Conservation (phyloP, 35 echinoderm and acorn worm genomes). For the Lytechinus variegatus region DNA sequence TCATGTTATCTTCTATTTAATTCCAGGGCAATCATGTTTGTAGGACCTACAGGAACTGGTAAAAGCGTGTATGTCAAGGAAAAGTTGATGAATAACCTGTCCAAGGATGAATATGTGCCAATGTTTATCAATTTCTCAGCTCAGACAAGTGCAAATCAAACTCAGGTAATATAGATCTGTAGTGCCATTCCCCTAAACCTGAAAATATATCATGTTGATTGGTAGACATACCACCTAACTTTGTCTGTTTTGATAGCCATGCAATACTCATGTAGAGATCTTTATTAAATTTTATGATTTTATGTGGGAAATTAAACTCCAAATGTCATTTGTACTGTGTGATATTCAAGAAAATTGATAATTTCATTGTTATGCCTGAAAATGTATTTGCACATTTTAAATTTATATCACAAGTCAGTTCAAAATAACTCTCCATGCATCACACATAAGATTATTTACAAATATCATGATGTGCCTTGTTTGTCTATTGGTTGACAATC, state of each 20-base stretch:
- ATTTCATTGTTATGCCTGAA: background rate
- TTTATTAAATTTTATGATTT: background rate
- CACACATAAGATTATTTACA: background rate
- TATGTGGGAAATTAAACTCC: background rate
- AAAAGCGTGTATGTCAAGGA: conserved; percentile 99
- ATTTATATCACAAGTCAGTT: background rate
- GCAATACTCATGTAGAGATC: background rate
- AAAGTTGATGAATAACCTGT: conserved; percentile 97
- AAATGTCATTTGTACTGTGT: background rate
- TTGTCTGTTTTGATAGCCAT: background rate
- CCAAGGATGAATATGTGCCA: conserved; percentile 96
- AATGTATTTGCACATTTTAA: background rate
- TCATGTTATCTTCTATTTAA: background rate
- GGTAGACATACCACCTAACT: background rate
- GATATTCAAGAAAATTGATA: background rate
- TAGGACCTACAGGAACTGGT: conserved; percentile 97
- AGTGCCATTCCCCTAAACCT: background rate
- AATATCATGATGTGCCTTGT: background rate
- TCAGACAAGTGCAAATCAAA: conserved; percentile 96
- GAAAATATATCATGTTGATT: background rate
- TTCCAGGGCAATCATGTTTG: conserved; percentile 89
- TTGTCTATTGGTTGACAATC: background rate
- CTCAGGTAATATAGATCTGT: conserved; percentile 69
- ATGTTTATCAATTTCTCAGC: conserved; percentile 99
- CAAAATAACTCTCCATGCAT: background rate